These are phyloP conservation scores for Eupithecia insigniata DNA, from an alignment of 2,888 invertebrate species.

Conservation along the genomic window DNA sequence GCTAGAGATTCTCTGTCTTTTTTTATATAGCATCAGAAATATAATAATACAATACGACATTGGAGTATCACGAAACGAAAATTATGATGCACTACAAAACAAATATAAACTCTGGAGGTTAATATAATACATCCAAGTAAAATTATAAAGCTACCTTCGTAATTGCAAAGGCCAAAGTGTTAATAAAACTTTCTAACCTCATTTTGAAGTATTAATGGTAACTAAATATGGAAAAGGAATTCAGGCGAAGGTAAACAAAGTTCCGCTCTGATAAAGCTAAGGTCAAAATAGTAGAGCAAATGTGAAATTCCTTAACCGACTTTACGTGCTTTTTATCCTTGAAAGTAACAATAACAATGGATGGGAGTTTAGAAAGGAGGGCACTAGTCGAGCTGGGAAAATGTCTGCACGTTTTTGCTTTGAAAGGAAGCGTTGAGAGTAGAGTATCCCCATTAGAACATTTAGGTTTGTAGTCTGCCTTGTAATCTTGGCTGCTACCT, in stretches of 20 bases:
- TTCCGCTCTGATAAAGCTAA: constrained; percentile 26
- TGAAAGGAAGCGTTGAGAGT: constrained; percentile 3
- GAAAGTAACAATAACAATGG: constrained; percentile 46
- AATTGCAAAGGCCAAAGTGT: constrained; percentile 2
- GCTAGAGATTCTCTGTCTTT: neutral
- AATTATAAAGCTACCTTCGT: neutral
- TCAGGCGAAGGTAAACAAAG: constrained; percentile 16
- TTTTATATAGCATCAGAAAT: no score
- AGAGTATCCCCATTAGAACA: constrained; percentile 3
- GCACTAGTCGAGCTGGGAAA: constrained; percentile 53
- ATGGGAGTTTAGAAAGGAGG: constrained; percentile 62
- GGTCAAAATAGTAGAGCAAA: constrained; percentile 21
- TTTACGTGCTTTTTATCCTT: constrained; percentile 38
- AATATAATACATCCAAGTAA: neutral
- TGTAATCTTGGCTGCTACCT: neutral
- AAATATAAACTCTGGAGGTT: neutral
- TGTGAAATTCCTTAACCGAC: constrained; percentile 16
- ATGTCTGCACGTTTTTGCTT: constrained; percentile 27
- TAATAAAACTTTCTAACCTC: constrained; percentile 3
- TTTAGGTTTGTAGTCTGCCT: neutral
- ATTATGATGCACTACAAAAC: neutral
- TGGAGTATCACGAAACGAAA: neutral
- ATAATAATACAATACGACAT: no score
- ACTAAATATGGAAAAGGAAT: constrained; percentile 10
- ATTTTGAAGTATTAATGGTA: constrained; percentile 12